A percentile compares a stretch with the other conserved stretches of the same genome.
phyloP scores from a whole-genome alignment of 2,113 vertebrate species.

The Asarcornis scutulata region DNA sequence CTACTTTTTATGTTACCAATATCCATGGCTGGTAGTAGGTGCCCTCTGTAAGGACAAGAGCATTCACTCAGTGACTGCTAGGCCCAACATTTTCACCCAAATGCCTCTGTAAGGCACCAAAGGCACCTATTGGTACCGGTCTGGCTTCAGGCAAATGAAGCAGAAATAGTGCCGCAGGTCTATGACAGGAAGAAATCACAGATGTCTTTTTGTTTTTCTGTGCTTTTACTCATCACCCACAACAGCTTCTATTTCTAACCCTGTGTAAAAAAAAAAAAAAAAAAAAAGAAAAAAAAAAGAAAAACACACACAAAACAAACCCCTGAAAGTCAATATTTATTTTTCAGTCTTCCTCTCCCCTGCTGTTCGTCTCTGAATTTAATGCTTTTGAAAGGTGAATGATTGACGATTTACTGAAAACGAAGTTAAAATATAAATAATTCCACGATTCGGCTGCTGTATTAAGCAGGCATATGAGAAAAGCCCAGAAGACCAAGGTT shows the following conservation, averaged over 20 bases:
- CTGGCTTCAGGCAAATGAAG: background rate
- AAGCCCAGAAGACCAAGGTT: conserved; percentile 61
- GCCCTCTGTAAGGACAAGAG: background rate
- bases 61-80: background rate
- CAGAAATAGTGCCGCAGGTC: background rate
- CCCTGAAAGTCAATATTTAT: conserved; percentile 59
- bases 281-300: conserved; percentile 9
- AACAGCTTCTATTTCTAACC: conserved; percentile 10
- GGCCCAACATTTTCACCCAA: background rate
- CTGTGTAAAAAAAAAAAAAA: background rate
- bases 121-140: background rate
- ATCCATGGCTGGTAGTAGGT: too few species aligned
- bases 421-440: conserved; percentile 65
- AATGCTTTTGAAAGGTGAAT: conserved; percentile 64
- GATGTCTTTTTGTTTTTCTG: background rate
- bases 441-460: conserved; percentile 47
- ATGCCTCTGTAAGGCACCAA: background rate
- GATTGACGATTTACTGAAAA: conserved; percentile 57
- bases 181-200: background rate
- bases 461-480: conserved; percentile 53
- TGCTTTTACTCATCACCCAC: background rate
- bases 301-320: conserved; percentile 5
- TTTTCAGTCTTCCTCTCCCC: conserved; percentile 40
- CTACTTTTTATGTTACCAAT: background rate
- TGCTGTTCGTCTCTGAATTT: conserved; percentile 40